A percentile compares a stretch with the other conserved stretches of the same genome.
Evolutionary conservation across 2,888 invertebrate species (phyloP).

Genomic region (Muschampia plurimacula): DNA sequence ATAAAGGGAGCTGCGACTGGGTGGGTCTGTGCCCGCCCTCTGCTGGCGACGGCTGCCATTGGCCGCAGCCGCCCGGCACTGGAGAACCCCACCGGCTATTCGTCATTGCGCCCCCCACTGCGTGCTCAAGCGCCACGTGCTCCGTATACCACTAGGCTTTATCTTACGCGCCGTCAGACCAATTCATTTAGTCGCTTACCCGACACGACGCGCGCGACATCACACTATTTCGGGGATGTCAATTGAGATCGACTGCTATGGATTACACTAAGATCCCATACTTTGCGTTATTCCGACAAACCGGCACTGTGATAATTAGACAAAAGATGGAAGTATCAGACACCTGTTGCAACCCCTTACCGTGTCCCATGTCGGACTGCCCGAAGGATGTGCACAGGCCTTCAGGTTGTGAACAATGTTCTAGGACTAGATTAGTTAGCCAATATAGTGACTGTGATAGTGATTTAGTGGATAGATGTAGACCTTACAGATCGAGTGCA

Average conservation of each 20-base stretch:
- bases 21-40: slow-evolving; percentile 66
- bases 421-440: slow-evolving; percentile 75
- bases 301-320: slow-evolving; percentile 75
- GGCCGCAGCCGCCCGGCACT: slow-evolving; percentile 56
- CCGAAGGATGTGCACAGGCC: slow-evolving; percentile 58
- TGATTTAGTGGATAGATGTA: slow-evolving; percentile 70
- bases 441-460: slow-evolving; percentile 82
- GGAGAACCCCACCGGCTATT: slow-evolving; percentile 66
- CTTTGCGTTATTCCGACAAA: slow-evolving; percentile 70
- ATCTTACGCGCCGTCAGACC: slow-evolving; percentile 77
- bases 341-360: slow-evolving; percentile 54
- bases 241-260: slow-evolving; percentile 71
- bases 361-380: slow-evolving; percentile 52
- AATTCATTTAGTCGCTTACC: slow-evolving; percentile 80
- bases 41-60: slow-evolving; percentile 60
- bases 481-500: slow-evolving; percentile 69
- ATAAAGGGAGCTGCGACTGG: too few species aligned
- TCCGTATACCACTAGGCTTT: slow-evolving; percentile 65
- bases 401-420: slow-evolving; percentile 74
- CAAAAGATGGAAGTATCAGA: slow-evolving; percentile 67
- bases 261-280: slow-evolving; percentile 72
- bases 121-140: slow-evolving; percentile 60
- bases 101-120: slow-evolving; percentile 69
- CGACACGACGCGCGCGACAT: slow-evolving; percentile 78
- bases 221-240: slow-evolving; percentile 75